These are phyloP conservation scores for Micoletzkya japonica DNA, from an alignment of 2,888 invertebrate species.

Conservation along the genomic window DNA sequence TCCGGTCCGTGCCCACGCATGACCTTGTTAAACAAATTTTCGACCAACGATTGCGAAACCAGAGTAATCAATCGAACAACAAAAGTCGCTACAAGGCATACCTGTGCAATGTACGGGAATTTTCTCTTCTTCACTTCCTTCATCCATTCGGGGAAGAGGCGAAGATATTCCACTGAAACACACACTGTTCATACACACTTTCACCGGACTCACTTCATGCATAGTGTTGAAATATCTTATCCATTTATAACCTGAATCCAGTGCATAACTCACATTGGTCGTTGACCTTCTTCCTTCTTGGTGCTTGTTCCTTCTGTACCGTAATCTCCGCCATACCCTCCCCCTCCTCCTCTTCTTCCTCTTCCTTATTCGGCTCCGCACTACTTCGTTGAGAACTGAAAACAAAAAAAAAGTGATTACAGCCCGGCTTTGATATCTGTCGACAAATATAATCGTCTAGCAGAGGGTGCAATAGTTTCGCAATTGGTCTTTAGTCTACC, in stretches of 20 bases:
- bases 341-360: background rate
- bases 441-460: no score
- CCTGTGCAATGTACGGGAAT: slow-evolving; percentile 93
- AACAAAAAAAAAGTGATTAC: no score
- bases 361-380: background rate
- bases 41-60: background rate
- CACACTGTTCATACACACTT: background rate
- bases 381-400: background rate
- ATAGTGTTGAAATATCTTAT: no score
- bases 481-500: no score
- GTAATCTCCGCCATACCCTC: background rate
- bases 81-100: background rate
- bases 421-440: no score
- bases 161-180: slow-evolving; percentile 1
- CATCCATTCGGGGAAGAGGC: slow-evolving; percentile 83
- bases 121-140: slow-evolving; percentile 86
- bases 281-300: background rate
- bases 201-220: background rate
- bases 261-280: background rate
- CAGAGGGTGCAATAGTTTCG: no score
- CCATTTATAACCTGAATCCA: background rate
- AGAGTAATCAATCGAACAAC: background rate
- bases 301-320: background rate
- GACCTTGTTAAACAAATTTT: no score
- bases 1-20: no score